Percentiles rank a stretch among this genome's conserved stretches.
These are phyloP conservation scores for Formica aserva DNA, from an alignment of 2,888 invertebrate species.

Conservation along the genomic window DNA sequence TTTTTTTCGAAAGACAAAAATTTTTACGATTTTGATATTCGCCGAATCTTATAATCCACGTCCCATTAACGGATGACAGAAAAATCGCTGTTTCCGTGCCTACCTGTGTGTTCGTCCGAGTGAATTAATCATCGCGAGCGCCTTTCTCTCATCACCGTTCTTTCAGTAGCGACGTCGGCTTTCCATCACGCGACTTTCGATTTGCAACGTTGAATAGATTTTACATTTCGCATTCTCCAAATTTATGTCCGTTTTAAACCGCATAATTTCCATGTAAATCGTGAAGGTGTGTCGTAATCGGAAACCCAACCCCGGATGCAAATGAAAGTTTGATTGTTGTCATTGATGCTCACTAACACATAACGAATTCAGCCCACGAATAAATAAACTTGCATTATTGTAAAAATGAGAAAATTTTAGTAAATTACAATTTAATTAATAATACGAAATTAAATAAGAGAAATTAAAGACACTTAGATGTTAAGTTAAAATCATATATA, in stretches of 20 bases:
- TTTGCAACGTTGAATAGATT: not conserved
- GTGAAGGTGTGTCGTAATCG: conserved; percentile 5
- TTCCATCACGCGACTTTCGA: conserved; percentile 48
- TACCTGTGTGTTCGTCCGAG: not conserved
- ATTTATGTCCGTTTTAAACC: not conserved
- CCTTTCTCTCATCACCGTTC: conserved; percentile 48
- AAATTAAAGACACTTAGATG: not conserved
- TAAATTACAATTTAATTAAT: not conserved
- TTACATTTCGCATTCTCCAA: conserved; percentile 13
- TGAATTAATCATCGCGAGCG: conserved; percentile 41
- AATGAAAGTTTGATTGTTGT: conserved; percentile 2
- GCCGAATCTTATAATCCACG: not conserved
- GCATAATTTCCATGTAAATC: not conserved
- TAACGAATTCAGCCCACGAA: not conserved
- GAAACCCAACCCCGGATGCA: conserved; percentile 38
- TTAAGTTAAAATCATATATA: not conserved
- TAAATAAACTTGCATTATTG: not conserved
- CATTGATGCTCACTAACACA: not conserved
- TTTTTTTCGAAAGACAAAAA: conserved; percentile 5
- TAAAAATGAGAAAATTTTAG: not conserved
- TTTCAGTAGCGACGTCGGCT: conserved; percentile 11
- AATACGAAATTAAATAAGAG: not conserved
- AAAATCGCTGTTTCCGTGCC: conserved; percentile 5
- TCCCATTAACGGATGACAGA: not conserved
- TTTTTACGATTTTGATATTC: conserved; percentile 3